Evolutionary conservation across 2,113 vertebrate species (phyloP), one percentile per base, ranked within the genome.

Genomic region (Chionomys nivalis): DNA sequence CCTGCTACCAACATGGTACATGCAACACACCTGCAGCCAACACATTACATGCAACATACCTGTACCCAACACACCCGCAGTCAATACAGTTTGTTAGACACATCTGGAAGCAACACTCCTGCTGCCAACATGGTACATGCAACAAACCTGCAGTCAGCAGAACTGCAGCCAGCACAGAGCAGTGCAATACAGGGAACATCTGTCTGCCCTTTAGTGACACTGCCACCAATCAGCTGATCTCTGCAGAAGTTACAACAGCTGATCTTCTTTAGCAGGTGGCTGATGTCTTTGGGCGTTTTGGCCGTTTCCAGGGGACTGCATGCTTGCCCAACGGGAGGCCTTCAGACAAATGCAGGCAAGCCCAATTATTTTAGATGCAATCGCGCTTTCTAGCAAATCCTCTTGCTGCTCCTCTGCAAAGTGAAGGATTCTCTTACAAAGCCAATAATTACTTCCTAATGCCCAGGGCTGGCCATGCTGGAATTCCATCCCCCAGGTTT

Each of bases 391-490:
- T 89, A 93, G 89, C 39, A 96, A 96, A 96, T 91, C 82, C 78
- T 79, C 52, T 49, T 39, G 81, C 61, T 82, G 49, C 24, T 78
- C 55, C 86, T 89, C 85, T 83, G 87, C 77, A 91, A 93, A 78
- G 47, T 49, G 70, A 94, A 93, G 61, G 75, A 89, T 97, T 95
- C 55, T 96, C 87, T 95, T 91, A 87, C 93, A 91, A 96, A 98
- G 87, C 82, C 95, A 97, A 49, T 96, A 89, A 98, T 93, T 87
- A 52, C 94, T 93, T 96, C 75, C 78, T 93, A 96, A 94, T 83
- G 93, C 87, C 14, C n/a, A 78, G 89, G 73, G 63, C 96, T 96
- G 96, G 77, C 70, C 39, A 89, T 75, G 89, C 86, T 91, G 86
- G 61, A 94, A 91, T 94, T 72, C 61, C 93, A 96, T 94, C 86